Evolutionary conservation across 2,888 invertebrate genomes (phyloP), one percentile per base, ranked within the genome.

Genomic region (Crepidodera aurea): DNA sequence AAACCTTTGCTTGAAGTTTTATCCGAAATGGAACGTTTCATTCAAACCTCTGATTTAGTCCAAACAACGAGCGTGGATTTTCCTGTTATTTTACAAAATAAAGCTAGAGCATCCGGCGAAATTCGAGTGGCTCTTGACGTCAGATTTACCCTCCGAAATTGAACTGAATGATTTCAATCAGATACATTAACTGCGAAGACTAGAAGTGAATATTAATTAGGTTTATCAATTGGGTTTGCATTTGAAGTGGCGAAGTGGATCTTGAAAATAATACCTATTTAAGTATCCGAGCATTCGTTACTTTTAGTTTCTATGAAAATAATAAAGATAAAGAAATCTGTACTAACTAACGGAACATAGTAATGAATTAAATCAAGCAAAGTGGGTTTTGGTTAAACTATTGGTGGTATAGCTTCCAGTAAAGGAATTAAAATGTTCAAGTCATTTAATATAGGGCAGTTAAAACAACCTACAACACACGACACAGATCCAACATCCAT

Each of bases 121-220:
- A 40, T 40, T 40, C 40, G n/a, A 40, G 40, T 40, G 40, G 40
- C 40, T 40, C 40, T 40, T 40, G 40, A 40, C 18, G 40, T 10
- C 7, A 18, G 40, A 40, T 18, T 18, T 40, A 40, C 18, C 4
- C 34, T 40, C 10, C 18, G 18, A 18, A 40, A 40, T 40, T 40
- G 10, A 40, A 40, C 15, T 2, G 7, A 37, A 37, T 37, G 15
- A 37, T 15, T 37, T 37, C 15, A 37, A 37, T 37, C 37, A 37
- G 37, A 12, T 37, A 37, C 7, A 18, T 40, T 16, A 40, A 40
- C 18, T 16, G 40, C 18, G 18, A 40, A 40, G 16, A 40, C 40
- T 40, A 13, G 37, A 15, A 37, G 13, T 18, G 18, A 40, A 40
- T 40, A 40, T 40, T 40, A 40, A 40, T 40, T 40, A 18, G 40